Evolutionary conservation across 2,113 vertebrate species (phyloP).

Genomic region (Paratilapia polleni): DNA sequence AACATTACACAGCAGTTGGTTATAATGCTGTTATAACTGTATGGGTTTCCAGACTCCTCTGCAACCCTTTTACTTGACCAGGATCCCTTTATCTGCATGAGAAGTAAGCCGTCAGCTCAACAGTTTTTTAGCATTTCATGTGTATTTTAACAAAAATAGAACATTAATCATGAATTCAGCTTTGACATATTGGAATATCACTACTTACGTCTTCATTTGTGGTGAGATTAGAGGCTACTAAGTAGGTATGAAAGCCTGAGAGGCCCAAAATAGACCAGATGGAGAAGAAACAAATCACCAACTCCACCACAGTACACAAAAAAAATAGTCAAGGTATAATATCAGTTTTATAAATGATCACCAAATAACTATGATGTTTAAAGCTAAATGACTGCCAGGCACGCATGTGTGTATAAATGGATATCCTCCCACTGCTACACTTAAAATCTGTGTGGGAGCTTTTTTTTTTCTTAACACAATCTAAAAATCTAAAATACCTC

Average conservation of each 20-base stretch:
- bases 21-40: conserved; percentile 92
- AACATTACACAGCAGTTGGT: conserved; percentile 95
- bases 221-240: conserved; percentile 96
- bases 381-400: neutral
- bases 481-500: neutral
- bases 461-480: neutral
- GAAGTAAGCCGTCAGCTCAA: neutral
- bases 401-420: neutral
- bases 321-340: conserved; percentile 82
- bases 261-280: conserved; percentile 98
- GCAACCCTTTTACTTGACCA: conserved; percentile 93
- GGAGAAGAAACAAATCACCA: conserved; percentile 97
- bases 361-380: neutral
- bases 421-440: neutral
- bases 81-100: conserved; percentile 90
- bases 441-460: neutral
- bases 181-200: too few species aligned
- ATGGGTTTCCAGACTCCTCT: conserved; percentile 91
- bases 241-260: conserved; percentile 98
- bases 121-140: neutral
- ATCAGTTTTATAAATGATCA: neutral
- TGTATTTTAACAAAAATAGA: neutral
- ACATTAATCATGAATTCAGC: neutral
- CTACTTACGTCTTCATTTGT: conserved; percentile 96
- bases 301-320: conserved; percentile 86